Evolutionary conservation across 2,113 vertebrate species (phyloP).

Genomic region (Pagrus major): DNA sequence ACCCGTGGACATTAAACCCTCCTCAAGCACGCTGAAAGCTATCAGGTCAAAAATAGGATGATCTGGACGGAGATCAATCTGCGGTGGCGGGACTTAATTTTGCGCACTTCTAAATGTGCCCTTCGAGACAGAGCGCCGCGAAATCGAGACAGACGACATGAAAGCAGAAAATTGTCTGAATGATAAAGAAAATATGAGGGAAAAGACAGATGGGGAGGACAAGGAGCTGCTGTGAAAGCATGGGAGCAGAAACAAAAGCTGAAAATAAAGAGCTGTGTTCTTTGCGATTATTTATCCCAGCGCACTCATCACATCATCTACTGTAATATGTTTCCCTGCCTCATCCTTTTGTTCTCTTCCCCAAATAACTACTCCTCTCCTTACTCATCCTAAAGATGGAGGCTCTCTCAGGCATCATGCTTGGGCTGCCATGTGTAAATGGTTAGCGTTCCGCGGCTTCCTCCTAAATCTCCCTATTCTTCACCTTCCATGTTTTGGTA

Average conservation of each 20-base stretch:
- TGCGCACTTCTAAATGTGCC: conserved; percentile 42
- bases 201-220: neutral
- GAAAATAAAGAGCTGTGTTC: conserved; percentile 40
- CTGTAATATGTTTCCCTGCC: conserved; percentile 33
- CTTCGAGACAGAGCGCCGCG: conserved; percentile 23
- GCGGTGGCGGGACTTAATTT: conserved; percentile 48
- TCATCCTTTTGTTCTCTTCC: conserved; percentile 33
- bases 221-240: conserved; percentile 28
- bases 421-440: conserved; percentile 36
- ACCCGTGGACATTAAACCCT: conserved; percentile 22
- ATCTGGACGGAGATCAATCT: conserved; percentile 48
- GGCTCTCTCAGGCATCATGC: conserved; percentile 36
- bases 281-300: conserved; percentile 44
- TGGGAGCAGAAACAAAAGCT: conserved; percentile 33
- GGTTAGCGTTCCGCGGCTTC: conserved; percentile 2
- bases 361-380: conserved; percentile 29
- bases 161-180: conserved; percentile 41
- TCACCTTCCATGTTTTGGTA: neutral
- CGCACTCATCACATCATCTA: conserved; percentile 46
- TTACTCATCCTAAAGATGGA: neutral
- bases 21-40: conserved; percentile 33
- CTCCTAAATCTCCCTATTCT: conserved; percentile 1
- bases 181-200: conserved; percentile 46
- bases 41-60: conserved; percentile 44
- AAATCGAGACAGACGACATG: conserved; percentile 52